These are phyloP conservation scores for Chaenogobius annularis DNA, from an alignment of 2,113 vertebrate species.

Conservation along the genomic window DNA sequence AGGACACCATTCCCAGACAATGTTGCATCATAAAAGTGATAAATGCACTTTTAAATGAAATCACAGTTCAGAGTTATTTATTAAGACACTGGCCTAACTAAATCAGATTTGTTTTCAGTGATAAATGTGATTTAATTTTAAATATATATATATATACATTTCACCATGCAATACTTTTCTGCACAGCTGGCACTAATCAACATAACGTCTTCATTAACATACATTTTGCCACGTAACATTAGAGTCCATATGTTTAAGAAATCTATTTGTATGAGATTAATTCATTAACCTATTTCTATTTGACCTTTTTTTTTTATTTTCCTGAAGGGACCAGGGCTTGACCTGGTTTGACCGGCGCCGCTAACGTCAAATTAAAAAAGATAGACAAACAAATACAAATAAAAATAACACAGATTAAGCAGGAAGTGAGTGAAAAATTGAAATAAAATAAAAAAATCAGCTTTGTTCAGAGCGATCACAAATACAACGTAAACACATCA, in stretches of 20 bases:
- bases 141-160: too few species aligned
- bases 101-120: not conserved
- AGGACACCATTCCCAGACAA: not conserved
- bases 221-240: not conserved
- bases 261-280: not conserved
- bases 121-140: not conserved
- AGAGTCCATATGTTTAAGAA: not conserved
- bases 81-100: not conserved
- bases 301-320: not conserved
- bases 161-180: not conserved
- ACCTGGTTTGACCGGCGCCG: not conserved
- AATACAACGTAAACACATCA: not conserved
- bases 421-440: not conserved
- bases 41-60: not conserved
- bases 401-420: not conserved
- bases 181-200: slow-evolving; percentile 33
- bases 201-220: slow-evolving; percentile 1
- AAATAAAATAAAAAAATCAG: not conserved
- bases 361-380: not conserved
- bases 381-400: not conserved
- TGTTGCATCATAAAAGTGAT: slow-evolving; percentile 6
- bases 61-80: too few species aligned
- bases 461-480: not conserved
- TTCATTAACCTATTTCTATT: not conserved
- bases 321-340: not conserved